phyloP scores from a whole-genome alignment of 2,888 invertebrate species.

The Embidobia sp. region DNA sequence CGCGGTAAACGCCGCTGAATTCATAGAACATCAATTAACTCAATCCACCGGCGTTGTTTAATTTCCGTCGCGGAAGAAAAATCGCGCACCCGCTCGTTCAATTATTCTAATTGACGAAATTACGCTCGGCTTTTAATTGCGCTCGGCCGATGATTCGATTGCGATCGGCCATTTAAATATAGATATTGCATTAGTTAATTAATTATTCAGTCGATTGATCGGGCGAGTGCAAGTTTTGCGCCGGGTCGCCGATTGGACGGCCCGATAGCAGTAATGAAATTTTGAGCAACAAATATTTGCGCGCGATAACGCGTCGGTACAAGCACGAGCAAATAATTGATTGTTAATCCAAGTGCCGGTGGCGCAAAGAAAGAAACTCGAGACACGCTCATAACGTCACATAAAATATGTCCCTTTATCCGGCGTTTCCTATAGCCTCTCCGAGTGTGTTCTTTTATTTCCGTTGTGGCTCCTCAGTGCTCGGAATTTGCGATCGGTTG shows the following conservation, averaged over 20 bases:
- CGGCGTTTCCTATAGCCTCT: conserved; percentile 69
- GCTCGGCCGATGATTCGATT: conserved; percentile 2
- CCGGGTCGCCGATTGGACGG: too few relatives aligned
- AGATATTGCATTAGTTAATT: neutral
- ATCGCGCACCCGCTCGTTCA: neutral
- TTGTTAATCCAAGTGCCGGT: conserved; percentile 56
- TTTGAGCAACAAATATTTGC: neutral
- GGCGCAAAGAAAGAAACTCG: conserved; percentile 55
- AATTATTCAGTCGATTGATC: neutral
- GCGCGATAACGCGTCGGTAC: neutral
- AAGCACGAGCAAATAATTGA: conserved; percentile 48
- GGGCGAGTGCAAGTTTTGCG: too few relatives aligned
- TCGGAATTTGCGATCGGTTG: conserved; percentile 67
- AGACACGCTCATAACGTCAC: conserved; percentile 51
- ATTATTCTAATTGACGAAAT: conserved; percentile 36
- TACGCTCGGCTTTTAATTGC: neutral
- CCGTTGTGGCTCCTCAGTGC: conserved; percentile 61
- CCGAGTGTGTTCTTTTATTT: conserved; percentile 65
- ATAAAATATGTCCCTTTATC: conserved; percentile 65
- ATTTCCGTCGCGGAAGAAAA: conserved; percentile 36
- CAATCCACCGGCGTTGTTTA: conserved; percentile 71
- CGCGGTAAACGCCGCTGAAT: conserved; percentile 79
- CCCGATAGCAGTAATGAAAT: too few relatives aligned
- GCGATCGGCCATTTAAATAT: conserved; percentile 3
- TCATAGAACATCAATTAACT: conserved; percentile 81